Percentiles rank a stretch among this genome's conserved stretches.
Conservation (phyloP, 2,797 vertebrate genomes). For the Denticeps clupeoides region DNA sequence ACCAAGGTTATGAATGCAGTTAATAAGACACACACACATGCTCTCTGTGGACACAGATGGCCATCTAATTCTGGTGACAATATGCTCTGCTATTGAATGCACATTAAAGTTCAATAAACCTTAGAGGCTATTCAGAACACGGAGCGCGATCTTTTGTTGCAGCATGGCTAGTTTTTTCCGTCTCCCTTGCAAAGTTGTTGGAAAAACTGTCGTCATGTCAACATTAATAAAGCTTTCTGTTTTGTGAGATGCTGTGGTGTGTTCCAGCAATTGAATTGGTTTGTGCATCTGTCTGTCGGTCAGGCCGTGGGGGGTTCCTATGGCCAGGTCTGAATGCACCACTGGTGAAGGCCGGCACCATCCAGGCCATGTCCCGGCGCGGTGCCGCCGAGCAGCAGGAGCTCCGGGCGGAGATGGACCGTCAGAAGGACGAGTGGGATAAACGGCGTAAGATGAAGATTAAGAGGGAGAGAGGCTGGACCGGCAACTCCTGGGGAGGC, state of each 20-base stretch:
- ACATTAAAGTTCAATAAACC: slow-evolving; percentile 1
- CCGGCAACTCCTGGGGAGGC: slow-evolving; percentile 79
- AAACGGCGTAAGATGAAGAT: slow-evolving; percentile 65
- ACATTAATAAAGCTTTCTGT: no score
- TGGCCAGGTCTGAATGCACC: slow-evolving; percentile 86
- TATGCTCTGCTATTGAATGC: background rate
- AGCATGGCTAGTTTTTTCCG: background rate
- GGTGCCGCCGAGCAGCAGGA: slow-evolving; percentile 62
- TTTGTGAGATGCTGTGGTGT: no score
- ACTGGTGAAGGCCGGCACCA: slow-evolving; percentile 50
- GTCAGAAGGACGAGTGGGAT: slow-evolving; percentile 73
- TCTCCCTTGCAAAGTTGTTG: no score
- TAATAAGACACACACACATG: no score
- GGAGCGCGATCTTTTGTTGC: background rate
- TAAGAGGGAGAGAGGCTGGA: slow-evolving; percentile 84
- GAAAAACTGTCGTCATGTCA: no score
- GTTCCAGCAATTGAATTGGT: no score
- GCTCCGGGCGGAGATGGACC: slow-evolving; percentile 53
- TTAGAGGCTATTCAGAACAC: background rate
- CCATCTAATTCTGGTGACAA: background rate
- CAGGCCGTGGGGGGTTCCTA: slow-evolving; percentile 78
- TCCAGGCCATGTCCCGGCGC: slow-evolving; percentile 55
- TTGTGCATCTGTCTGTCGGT: background rate
- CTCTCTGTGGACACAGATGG: background rate
- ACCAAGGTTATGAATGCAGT: no score